Evolutionary conservation across 92 coral and sea anemone genomes (phyloP).

Genomic region (Epizoanthus illoricatus): DNA sequence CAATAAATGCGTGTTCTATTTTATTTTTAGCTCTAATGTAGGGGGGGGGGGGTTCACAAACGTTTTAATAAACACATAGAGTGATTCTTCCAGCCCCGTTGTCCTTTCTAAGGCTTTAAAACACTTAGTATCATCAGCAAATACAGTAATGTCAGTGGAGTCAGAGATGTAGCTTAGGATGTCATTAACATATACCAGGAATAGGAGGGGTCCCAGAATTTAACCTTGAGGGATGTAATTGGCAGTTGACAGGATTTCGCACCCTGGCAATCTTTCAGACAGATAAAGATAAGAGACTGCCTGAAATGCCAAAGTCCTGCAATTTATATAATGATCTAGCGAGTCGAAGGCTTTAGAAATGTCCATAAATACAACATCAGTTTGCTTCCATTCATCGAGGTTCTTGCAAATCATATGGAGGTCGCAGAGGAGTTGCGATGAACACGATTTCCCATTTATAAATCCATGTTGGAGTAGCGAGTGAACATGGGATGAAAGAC

Average conservation of each 20-base stretch:
- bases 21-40: too few relatives aligned
- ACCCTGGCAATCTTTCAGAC: conserved; percentile 7
- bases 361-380: conserved; percentile 8
- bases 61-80: too few relatives aligned
- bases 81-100: too few relatives aligned
- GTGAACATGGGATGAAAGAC: too few relatives aligned
- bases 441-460: background rate
- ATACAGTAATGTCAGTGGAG: background rate
- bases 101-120: too few relatives aligned
- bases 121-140: background rate
- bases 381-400: conserved; percentile 10
- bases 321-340: conserved; percentile 2
- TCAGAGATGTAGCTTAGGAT: background rate
- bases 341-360: conserved; percentile 16
- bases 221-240: background rate
- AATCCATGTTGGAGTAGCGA: too few relatives aligned
- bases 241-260: background rate
- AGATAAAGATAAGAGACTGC: conserved; percentile 20
- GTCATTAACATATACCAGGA: background rate
- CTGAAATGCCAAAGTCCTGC: background rate
- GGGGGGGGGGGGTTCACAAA: too few relatives aligned
- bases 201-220: background rate
- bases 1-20: too few relatives aligned
- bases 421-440: background rate
- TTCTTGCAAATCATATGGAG: background rate